Conservation (phyloP, 2,797 vertebrate genomes). For the Dromococcyx pavoninus region DNA sequence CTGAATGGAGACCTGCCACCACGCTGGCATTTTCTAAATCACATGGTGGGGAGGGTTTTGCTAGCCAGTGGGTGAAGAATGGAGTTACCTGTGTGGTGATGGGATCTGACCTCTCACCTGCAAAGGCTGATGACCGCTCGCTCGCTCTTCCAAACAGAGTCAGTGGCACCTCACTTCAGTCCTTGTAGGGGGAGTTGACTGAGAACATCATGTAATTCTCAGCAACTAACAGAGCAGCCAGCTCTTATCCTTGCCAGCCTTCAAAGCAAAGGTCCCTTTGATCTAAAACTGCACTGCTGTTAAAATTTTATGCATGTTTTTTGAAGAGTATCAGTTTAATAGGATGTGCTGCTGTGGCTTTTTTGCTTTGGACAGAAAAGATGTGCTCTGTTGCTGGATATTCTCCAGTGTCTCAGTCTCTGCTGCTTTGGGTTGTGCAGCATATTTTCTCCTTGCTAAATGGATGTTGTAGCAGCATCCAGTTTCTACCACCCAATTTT, state of each 20-base stretch:
- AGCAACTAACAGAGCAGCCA: not conserved
- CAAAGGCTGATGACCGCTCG: not conserved
- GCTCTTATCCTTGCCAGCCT: not conserved
- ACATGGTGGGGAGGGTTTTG: not conserved
- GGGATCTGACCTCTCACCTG: not conserved
- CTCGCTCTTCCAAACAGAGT: not conserved
- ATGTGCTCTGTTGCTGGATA: not conserved
- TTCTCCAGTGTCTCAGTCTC: not conserved
- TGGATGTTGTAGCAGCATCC: not conserved
- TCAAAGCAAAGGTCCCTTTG: constrained; percentile 5
- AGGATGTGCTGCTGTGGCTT: not conserved
- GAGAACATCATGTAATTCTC: not conserved
- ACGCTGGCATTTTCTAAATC: not conserved
- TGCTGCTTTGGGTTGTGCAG: not conserved
- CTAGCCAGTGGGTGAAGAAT: not conserved
- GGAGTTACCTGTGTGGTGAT: not conserved
- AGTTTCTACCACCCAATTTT: not conserved
- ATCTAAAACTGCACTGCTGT: not conserved
- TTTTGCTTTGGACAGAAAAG: not conserved
- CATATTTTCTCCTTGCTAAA: not conserved
- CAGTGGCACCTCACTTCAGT: not conserved
- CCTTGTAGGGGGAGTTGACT: not conserved
- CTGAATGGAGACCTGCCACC: not conserved
- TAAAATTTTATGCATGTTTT: not conserved
- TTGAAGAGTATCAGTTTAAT: not conserved